Base-by-base conservation (phyloP, 2,888 invertebrate genomes). In the Cotesia congregata region DNA sequence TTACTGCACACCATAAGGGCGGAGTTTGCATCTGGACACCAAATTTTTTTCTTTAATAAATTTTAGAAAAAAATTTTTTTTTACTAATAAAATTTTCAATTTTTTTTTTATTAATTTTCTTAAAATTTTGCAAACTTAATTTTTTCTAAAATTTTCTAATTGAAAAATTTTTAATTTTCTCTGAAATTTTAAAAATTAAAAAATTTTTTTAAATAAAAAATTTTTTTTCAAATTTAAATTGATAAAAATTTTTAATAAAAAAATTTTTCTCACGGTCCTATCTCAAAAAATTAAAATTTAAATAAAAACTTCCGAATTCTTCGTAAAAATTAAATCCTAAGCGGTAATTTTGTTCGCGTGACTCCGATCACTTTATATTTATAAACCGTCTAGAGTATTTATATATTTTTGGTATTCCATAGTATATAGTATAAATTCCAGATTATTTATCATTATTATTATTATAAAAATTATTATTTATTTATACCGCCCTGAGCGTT, bases 1-100 rank as follows among this genome's bases (percentile, higher is more conserved):
- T 85, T 84, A 84, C 81, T 79, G 72, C 72, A 72, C 79, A 72
- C 79, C 79, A 82, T 76, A 81, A 80, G 79, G 78, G 80, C 65
- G 69, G 68, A 50, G 77, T 30, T 30, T 30, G 30, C 30, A 30
- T 30, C 30, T 30, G 30, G 30, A 30, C 30, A 4, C 2, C 30
- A 30, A 30, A 30, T 30, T 30, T 30, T 30, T 30, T 30, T 30
- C 30, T 3, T 30, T 3, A 59, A 59, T 59, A 59, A 59, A 12
- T 59, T 59, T 2, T 30, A 30, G 30, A 30, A 3, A 30, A 30
- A 3, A 0, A 3, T 30, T 30, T 30, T 30, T 30, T 30, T 59
- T 59, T n/a, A 59, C 3, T 12, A 4, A 3, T 59, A 5, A 59
- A 59, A 59, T 59, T 59, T 12, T 12, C 1, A 59, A 59, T 3